Base-by-base conservation (phyloP, 92 coral and sea anemone species). In the Umimayanthus chanpuru region DNA sequence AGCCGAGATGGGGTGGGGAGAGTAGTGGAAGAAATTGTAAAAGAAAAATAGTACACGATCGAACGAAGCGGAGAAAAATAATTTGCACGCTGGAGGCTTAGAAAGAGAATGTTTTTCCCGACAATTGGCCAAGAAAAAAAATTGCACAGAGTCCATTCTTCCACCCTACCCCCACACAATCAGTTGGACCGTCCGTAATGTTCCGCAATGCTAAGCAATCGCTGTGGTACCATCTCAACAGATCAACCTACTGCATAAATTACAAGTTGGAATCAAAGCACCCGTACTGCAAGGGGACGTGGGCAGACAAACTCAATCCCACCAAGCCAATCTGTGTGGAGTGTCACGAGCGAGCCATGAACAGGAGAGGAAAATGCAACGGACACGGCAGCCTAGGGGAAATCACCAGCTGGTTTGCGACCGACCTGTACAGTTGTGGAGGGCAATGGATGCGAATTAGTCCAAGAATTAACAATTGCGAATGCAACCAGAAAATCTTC, bases 361-460 rank as follows among this genome's bases (percentile, higher is more conserved):
- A 97, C 89, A 91, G 81, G 65, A 88, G 91, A 61, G 99, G 99
- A 5, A 88, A 89, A 68, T 97, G 99, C 74, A 97, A 94, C 58
- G 99, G 99, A 2, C 96, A 95, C 55, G 99, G 99, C 12, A 89
- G 94, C 25, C 79, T 91, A 67, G 99, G 95, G 0, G 96, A 94
- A 55, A 77, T 94, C 6, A 97, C 99, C 23, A 91, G 94, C 16
- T 97, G 99, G 99, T 91, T 91, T 15, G 99, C 98, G 11, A 97
- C 96, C 10, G 96, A 96, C 81, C 89, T 92, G 61, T 91, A 94
- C 85, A 96, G 94, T 58, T 97, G 99, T 72, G 92, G 95, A 81
- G 99, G 99, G 78, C 96, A 91, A 88, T 97, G 99, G 99, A 94
- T 96, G 47, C 89, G 96, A 88, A 88, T 97, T 47, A 93, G 97